Percentiles rank a stretch among this genome's conserved stretches.
phyloP scores from a whole-genome alignment of 1,140 invertebrate genomes.

The Drosophila mauritiana region DNA sequence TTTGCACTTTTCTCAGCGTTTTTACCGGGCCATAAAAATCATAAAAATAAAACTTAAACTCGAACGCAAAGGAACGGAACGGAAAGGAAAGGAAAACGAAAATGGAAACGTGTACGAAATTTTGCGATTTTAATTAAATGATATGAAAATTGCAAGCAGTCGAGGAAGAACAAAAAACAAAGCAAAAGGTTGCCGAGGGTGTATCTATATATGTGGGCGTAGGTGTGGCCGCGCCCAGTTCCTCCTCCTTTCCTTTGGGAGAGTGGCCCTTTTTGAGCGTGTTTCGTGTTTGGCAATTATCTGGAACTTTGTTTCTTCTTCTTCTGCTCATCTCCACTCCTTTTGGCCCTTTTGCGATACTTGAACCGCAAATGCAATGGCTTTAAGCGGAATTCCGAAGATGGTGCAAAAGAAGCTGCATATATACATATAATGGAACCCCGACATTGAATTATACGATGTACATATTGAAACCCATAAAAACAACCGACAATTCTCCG shows the following conservation, averaged over 20 bases:
- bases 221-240: slow-evolving; percentile 50
- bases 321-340: neutral
- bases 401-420: slow-evolving; percentile 10
- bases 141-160: slow-evolving; percentile 80
- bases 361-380: slow-evolving; percentile 51
- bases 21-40: slow-evolving; percentile 76
- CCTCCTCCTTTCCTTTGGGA: slow-evolving; percentile 6
- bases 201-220: slow-evolving; percentile 31
- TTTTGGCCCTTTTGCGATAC: slow-evolving; percentile 43
- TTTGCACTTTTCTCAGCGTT: slow-evolving; percentile 75
- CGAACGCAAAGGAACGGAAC: slow-evolving; percentile 28
- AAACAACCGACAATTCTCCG: slow-evolving; percentile 34
- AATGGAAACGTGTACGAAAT: slow-evolving; percentile 82
- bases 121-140: slow-evolving; percentile 83
- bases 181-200: neutral
- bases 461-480: slow-evolving; percentile 41
- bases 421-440: slow-evolving; percentile 14
- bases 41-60: slow-evolving; percentile 75
- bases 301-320: slow-evolving; percentile 32
- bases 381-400: slow-evolving; percentile 8
- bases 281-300: slow-evolving; percentile 56
- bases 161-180: slow-evolving; percentile 28
- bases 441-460: slow-evolving; percentile 49
- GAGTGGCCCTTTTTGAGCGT: slow-evolving; percentile 35
- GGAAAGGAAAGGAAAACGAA: slow-evolving; percentile 55